Base-by-base conservation (phyloP, 2,888 invertebrate species). In the Pseudolycoriella hygida region DNA sequence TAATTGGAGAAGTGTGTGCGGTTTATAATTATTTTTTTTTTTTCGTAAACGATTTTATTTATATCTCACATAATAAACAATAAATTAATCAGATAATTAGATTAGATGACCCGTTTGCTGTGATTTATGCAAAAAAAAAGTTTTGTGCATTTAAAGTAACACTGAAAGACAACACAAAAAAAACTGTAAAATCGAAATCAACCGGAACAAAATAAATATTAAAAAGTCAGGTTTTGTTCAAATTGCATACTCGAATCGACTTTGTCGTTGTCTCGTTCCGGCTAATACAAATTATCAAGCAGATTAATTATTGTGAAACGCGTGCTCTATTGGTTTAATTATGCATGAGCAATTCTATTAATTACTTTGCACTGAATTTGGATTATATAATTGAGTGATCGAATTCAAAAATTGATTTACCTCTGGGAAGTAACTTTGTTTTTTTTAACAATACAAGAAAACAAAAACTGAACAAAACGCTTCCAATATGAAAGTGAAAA, bases 281-380 rank as follows among this genome's bases (percentile, higher is more conserved):
- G 25, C 25, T 25, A 25, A 25, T 8, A 25, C 25, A 25, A n/a
- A 25, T 25, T 25, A 25, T 25, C 25, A 25, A 25, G 25, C 25
- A 25, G 25, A 25, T 25, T 25, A 25, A 25, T 25, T 25, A 25
- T 39, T 39, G 39, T 39, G 39, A 17, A 39, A 39, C 39, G 17
- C 15, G 14, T 39, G 37, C 11, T 12, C 34, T 34, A 14, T 14
- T 34, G 12, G 34, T 34, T 14, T 34, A 34, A 14, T 34, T 39
- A 39, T 39, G 39, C 39, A 39, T 39, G 39, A 39, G 17, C 39
- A 39, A 17, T 39, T 39, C 17, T 39, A n/a, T 39, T 39, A 39
- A 39, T 39, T 39, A 39, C 17, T 39, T 39, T 39, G 15, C 15
- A 17, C 39, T 39, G 17, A 39, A 39, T 10, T 10, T 12, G 5